These are phyloP conservation scores for Chelonia mydas DNA, from an alignment of 2,797 vertebrate species.

Conservation along the genomic window DNA sequence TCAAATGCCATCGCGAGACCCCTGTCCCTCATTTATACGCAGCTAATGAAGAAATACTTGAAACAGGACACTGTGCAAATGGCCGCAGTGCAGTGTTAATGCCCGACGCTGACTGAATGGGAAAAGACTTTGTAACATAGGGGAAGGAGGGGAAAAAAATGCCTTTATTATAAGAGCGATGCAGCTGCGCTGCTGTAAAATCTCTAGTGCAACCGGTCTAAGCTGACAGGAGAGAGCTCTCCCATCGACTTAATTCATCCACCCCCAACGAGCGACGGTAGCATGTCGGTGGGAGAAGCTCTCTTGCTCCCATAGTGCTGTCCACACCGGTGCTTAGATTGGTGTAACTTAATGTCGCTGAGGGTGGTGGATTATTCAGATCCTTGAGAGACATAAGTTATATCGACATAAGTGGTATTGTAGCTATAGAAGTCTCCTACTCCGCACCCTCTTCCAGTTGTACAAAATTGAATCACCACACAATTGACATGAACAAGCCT, in stretches of 20 bases:
- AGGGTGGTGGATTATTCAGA: neutral
- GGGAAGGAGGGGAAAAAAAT: neutral
- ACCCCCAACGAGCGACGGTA: neutral
- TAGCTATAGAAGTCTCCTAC: neutral
- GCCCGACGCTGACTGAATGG: neutral
- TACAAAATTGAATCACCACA: neutral
- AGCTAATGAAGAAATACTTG: neutral
- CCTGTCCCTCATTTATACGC: neutral
- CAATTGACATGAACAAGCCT: neutral
- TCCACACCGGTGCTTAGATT: neutral
- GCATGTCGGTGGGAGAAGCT: neutral
- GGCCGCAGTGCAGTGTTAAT: neutral
- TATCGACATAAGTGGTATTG: neutral
- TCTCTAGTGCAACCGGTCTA: neutral
- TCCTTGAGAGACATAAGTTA: neutral
- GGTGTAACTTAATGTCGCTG: neutral
- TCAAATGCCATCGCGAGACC: neutral
- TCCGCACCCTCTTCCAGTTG: neutral
- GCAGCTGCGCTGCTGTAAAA: neutral
- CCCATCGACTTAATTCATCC: neutral
- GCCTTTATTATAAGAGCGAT: neutral
- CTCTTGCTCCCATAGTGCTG: neutral
- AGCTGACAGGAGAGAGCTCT: neutral
- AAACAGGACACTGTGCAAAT: neutral
- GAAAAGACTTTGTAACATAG: neutral